Percentiles rank a stretch among this genome's conserved stretches.
phyloP scores from a whole-genome alignment of 1,140 invertebrate genomes.

The Hycleus phaleratus region DNA sequence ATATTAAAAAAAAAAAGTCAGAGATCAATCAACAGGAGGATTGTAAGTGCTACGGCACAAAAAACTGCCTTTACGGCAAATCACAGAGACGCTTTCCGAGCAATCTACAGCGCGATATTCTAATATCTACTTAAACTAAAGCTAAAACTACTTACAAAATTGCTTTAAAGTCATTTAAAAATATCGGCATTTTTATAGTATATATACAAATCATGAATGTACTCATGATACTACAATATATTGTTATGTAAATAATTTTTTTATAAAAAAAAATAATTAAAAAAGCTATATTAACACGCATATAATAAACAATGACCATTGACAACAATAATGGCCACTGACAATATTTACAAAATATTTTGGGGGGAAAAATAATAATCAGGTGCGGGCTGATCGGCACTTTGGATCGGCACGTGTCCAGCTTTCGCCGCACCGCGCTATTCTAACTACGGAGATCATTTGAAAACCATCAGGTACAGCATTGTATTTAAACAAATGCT shows the following conservation, averaged over 20 bases:
- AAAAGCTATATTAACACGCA: not conserved
- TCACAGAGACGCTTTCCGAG: conserved; percentile 43
- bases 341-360: conserved; percentile 6
- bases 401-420: conserved; percentile 24
- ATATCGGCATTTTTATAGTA: conserved; percentile 34
- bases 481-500: conserved; percentile 11
- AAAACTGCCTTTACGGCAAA: conserved; percentile 33
- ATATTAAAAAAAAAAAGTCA: conserved; percentile 27
- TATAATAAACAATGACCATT: not conserved
- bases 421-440: conserved; percentile 34
- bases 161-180: conserved; percentile 40
- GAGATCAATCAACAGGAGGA: conserved; percentile 42
- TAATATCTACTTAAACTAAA: conserved; percentile 29
- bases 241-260: conserved; percentile 15
- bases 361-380: conserved; percentile 5
- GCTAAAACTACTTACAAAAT: conserved; percentile 28
- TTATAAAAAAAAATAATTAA: not conserved
- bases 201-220: conserved; percentile 13
- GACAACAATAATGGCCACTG: not conserved
- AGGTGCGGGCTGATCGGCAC: conserved; percentile 35
- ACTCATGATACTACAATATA: not conserved
- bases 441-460: conserved; percentile 41
- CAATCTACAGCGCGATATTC: conserved; percentile 34
- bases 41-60: conserved; percentile 23
- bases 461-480: conserved; percentile 32